Base-by-base conservation (phyloP, 2,888 invertebrate genomes). In the Tridacna gigas region DNA sequence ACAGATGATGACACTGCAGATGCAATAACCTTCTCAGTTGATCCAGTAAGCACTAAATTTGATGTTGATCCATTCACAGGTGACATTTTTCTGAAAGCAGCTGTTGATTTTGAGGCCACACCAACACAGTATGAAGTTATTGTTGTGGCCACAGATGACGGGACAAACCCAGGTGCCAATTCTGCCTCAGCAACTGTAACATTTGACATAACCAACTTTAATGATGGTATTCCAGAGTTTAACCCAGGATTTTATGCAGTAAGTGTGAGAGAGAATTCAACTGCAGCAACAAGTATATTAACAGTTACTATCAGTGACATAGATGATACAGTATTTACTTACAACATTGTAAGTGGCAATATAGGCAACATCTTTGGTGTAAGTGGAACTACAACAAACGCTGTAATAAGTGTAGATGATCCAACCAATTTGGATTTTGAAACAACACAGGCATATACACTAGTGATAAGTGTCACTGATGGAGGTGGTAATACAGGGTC, bases 401-500 rank as follows among this genome's bases (percentile, higher is more conserved):
- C 87, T 77, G 20, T 91, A 90, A 12, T 88, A 85, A 74, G 78
- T 89, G 26, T 88, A 83, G 20, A 82, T 89, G 65, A 86, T 79
- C 76, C 83, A 83, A 22, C 76, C n/a, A 13, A 73, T 15, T 88
- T 94, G 9, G 93, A 94, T 81, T 91, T 88, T 61, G 93, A 94
- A 83, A 87, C 86, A 22, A 86, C 88, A 15, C 84, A 81, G 56
- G 48, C 74, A 93, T 98, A 98, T 95, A 96, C 96, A 83, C 95
- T 98, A 28, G 98, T 98, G 94, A 96, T 99, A 56, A 97, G 89
- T 96, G 97, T 74, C 95, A 95, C 13, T 96, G 97, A 67, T 94
- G 95, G 95, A 61, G 91, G 91, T 5, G 69, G 78, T 11, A 71
- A 82, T 26, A 88, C 87, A 15, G 88, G 88, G 18, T 80, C 88